A percentile compares a stretch with the other conserved stretches of the same genome.
phyloP scores from a whole-genome alignment of 2,113 vertebrate species.

The Tamias sibiricus region DNA sequence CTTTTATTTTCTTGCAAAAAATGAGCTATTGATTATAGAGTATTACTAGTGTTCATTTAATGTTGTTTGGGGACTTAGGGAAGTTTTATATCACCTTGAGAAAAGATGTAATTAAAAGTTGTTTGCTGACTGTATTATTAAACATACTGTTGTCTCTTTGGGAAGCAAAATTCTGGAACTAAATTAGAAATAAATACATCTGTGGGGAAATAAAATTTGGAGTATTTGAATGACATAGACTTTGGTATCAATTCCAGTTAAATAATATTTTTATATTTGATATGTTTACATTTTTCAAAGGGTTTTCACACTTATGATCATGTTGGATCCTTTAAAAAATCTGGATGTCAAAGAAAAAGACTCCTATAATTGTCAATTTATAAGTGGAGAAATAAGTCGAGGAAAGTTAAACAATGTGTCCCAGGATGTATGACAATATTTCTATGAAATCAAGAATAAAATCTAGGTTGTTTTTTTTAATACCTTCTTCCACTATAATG shows the following conservation, averaged over 20 bases:
- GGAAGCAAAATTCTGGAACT: constrained; percentile 10
- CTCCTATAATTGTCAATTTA: neutral
- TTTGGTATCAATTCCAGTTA: neutral
- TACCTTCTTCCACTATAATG: neutral
- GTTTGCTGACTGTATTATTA: constrained; percentile 4
- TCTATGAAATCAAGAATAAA: neutral
- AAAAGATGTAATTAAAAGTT: constrained; percentile 72
- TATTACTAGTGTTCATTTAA: constrained; percentile 49
- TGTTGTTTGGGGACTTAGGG: constrained; percentile 28
- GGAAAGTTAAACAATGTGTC: neutral
- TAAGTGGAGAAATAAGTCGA: neutral
- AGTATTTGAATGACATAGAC: neutral
- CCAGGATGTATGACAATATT: neutral
- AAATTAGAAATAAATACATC: neutral
- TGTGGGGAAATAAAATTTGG: neutral
- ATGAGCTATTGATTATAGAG: constrained; percentile 41
- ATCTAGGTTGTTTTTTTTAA: neutral
- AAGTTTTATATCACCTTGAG: constrained; percentile 49
- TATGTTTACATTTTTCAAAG: neutral
- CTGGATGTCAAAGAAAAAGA: neutral
- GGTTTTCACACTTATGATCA: neutral
- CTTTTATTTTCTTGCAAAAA: constrained; percentile 29
- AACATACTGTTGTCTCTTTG: constrained; percentile 29
- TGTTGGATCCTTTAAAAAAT: neutral
- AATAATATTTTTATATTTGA: neutral